phyloP scores from a whole-genome alignment of 2,797 vertebrate species.

The Acanthis flammea region DNA sequence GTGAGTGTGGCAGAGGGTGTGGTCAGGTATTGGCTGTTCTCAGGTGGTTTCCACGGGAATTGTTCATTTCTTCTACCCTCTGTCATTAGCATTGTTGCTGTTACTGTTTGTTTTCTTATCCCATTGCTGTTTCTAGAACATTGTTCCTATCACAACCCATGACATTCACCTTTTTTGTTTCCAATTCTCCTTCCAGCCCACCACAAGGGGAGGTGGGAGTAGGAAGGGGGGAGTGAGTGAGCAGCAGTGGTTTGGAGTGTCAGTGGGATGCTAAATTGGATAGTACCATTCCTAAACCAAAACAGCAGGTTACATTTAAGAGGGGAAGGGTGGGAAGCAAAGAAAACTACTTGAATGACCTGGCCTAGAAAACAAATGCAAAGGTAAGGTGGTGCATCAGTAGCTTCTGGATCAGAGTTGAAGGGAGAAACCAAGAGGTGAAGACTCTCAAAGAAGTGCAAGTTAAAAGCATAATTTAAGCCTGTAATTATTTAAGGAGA shows the following conservation, averaged over 20 bases:
- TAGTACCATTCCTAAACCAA: background rate
- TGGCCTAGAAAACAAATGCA: background rate
- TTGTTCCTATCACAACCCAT: background rate
- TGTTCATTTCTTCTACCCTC: background rate
- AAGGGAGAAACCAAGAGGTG: background rate
- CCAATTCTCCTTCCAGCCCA: background rate
- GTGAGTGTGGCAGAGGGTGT: accelerated
- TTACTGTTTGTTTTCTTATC: background rate
- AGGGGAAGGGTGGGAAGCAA: background rate
- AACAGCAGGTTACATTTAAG: background rate
- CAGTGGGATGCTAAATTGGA: background rate
- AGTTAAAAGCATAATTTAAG: slow-evolving; percentile 22
- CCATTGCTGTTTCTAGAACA: background rate
- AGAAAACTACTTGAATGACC: background rate
- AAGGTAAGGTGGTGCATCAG: background rate
- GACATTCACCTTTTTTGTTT: background rate
- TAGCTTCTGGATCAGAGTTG: background rate
- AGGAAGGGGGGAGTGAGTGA: background rate
- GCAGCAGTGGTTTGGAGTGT: background rate
- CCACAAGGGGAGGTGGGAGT: background rate
- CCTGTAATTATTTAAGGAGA: background rate
- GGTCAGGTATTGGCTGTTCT: background rate
- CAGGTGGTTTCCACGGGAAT: background rate
- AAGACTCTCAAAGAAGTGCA: slow-evolving; percentile 12
- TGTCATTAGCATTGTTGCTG: background rate